Evolutionary conservation across 2,888 invertebrate species (phyloP), one percentile per base, ranked within the genome.

Genomic region (Noctua pronuba): DNA sequence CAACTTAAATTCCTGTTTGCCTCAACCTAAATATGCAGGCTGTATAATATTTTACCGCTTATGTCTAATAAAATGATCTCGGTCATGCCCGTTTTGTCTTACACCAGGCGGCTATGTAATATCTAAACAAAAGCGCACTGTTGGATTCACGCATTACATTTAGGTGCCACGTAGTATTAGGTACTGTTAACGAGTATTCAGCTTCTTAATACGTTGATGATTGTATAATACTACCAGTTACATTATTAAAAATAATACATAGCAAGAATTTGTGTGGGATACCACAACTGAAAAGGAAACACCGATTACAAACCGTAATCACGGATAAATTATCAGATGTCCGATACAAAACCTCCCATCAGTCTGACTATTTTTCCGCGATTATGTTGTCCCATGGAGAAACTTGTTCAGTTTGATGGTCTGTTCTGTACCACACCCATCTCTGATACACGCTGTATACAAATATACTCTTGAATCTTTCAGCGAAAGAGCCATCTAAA

Each of bases 401-500:
- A 58, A 58, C 28, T 28, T 58, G 16, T 58, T 58, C 16, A 58
- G 28, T 58, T 58, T 28, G 16, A 28, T 28, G 2, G 16, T 28
- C 28, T 58, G n/a, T 58, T 28, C 7, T 28, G 58, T 16, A 58
- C 58, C 16, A 58, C 28, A 58, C 16, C 58, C 28, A 60, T 31
- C 31, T 18, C 18, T 65, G n/a, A n/a, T n/a, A 65, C 38, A 65
- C 13, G 13, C 64, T 65, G n/a, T 49, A 49, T 6, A 49, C 7
- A n/a, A 28, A 55, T 58, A 38, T 62, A 5, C n/a, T 68, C 13
- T 77, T 76, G 7, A 66, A n/a, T 4, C 7, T 60, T 82, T 35
- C 21, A 85, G 85, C 79, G 28, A 65, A 85, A 41, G 67, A 78
- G 13, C 82, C 85, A 55, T 73, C 74, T 44, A 28, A 41, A 5